Conservation (phyloP, 2,888 invertebrate genomes). For the Nemotelus pantherinus region DNA sequence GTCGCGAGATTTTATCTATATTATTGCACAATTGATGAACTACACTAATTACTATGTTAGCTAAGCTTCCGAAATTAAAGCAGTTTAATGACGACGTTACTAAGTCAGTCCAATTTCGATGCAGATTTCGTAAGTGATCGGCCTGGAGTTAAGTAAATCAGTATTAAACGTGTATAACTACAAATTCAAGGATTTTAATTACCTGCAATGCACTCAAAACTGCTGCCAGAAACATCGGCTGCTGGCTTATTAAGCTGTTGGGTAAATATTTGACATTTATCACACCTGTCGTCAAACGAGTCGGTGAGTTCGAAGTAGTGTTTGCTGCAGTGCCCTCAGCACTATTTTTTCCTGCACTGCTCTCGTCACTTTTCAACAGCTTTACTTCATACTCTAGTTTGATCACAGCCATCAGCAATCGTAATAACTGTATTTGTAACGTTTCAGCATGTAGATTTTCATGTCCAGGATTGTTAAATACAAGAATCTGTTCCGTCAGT, state of each 20-base stretch:
- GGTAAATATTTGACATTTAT: constrained; percentile 70
- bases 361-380: constrained; percentile 65
- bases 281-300: constrained; percentile 60
- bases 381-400: constrained; percentile 79
- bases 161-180: background rate
- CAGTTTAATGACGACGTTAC: constrained; percentile 83
- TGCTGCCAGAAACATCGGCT: constrained; percentile 84
- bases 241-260: constrained; percentile 76
- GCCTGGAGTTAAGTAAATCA: constrained; percentile 56
- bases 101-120: constrained; percentile 84
- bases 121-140: constrained; percentile 76
- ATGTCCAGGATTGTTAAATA: constrained; percentile 76
- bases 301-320: constrained; percentile 53
- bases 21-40: constrained; percentile 78
- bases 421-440: constrained; percentile 74
- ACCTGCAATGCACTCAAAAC: constrained; percentile 78
- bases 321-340: constrained; percentile 53
- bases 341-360: constrained; percentile 57
- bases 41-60: constrained; percentile 79
- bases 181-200: constrained; percentile 6
- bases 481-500: constrained; percentile 78
- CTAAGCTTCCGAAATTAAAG: constrained; percentile 76
- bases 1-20: constrained; percentile 72
- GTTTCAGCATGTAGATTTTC: constrained; percentile 74
- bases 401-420: constrained; percentile 76